Evolutionary conservation across 2,113 vertebrate species (phyloP).

Genomic region (Diadophis punctatus): DNA sequence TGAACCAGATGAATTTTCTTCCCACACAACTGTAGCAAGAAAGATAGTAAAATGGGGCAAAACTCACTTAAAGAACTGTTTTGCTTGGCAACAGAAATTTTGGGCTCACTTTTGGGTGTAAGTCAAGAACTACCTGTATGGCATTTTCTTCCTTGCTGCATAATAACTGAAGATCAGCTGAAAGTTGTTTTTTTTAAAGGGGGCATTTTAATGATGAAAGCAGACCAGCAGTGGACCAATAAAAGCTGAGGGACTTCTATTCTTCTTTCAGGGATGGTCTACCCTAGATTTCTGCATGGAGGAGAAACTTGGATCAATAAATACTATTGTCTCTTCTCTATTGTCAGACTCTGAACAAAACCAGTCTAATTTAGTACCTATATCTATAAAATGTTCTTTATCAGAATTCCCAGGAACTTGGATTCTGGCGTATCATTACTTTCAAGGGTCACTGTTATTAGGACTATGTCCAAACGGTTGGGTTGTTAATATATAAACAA

Average conservation of each 20-base stretch:
- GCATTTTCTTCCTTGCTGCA: not conserved
- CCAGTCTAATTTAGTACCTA: not conserved
- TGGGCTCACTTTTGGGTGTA: not conserved
- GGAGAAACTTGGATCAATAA: not conserved
- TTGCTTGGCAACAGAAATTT: not conserved
- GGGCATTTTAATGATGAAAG: not conserved
- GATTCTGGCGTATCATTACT: not conserved
- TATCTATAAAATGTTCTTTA: not conserved
- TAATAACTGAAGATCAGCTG: not conserved
- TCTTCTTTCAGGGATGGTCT: not conserved
- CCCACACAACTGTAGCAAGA: not conserved
- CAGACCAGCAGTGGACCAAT: not conserved
- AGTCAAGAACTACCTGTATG: not conserved
- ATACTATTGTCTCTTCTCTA: not conserved
- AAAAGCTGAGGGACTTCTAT: not conserved
- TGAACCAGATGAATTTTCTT: too few species aligned
- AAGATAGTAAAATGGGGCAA: not conserved
- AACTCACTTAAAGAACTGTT: not conserved
- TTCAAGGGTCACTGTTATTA: not conserved
- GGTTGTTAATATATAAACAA: too few species aligned
- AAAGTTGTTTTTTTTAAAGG: not conserved
- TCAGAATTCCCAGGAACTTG: not conserved
- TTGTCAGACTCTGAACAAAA: not conserved
- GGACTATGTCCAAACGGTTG: too few species aligned
- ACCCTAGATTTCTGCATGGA: not conserved